Percentiles rank a stretch among this genome's conserved stretches.
Conservation (phyloP, 2,797 vertebrate species). For the Bradypus variegatus region DNA sequence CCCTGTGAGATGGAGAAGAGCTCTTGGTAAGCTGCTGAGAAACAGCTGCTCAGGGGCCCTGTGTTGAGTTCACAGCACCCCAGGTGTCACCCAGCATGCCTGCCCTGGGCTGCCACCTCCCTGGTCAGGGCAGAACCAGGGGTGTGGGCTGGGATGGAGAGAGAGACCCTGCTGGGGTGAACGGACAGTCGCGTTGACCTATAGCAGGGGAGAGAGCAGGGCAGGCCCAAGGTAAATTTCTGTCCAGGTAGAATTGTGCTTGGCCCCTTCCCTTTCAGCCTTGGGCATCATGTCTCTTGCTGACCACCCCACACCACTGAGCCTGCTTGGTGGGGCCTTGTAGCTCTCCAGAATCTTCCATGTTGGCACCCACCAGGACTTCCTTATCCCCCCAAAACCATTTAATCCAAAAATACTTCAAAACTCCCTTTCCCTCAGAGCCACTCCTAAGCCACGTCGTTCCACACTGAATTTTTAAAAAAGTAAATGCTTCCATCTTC, state of each 20-base stretch:
- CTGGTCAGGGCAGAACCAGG: background rate
- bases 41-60: too few relatives aligned
- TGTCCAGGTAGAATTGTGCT: background rate
- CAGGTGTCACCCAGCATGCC: background rate
- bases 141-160: background rate
- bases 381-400: background rate
- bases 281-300: background rate
- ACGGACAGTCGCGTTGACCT: background rate
- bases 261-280: background rate
- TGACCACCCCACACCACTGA: background rate
- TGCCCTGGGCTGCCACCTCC: background rate
- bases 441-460: background rate
- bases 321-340: too few relatives aligned
- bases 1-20: background rate
- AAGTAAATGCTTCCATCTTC: background rate
- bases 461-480: background rate
- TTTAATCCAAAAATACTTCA: background rate
- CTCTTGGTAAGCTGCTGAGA: background rate
- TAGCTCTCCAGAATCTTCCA: background rate
- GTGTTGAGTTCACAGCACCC: background rate
- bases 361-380: background rate
- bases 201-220: background rate
- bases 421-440: background rate
- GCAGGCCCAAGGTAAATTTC: background rate
- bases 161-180: background rate